Evolutionary conservation across 1,140 invertebrate genomes (phyloP), one percentile per base, ranked within the genome.

Genomic region (Drosophila dunni): DNA sequence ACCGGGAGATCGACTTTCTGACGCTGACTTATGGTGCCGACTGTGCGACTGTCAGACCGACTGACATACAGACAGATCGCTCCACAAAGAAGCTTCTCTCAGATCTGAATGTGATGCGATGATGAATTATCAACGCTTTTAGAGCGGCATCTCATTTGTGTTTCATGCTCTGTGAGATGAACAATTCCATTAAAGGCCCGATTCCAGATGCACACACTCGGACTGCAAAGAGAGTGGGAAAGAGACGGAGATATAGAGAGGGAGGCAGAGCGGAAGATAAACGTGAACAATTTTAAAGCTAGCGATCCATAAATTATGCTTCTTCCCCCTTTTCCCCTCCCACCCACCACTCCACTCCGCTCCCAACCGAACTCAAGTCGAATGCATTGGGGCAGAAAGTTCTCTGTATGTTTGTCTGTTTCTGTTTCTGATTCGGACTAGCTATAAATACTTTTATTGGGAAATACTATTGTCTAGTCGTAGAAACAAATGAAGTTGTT

Each of bases 301-400:
- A 76, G 20, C 61, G 68, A 70, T 79, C 77, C 74, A 84, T 84
- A 80, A 85, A 78, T 85, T 74, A 84, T 85, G 67, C 58, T 68
- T 78, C 73, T 60, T 7, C 29, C 48, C 58, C 29, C 15, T 9
- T 48, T 29, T 29, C 4, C 57, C 36, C 3, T 40, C 9, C 9
- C 10, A 3, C 38, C 38, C 24, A 5, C 24, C 24, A 29, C 24
- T 29, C 6, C 24, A 29, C 24, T 29, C 6, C 6, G 24, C 24
- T 29, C 3, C 24, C 6, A 29, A 40, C 9, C 40, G 4, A 38
- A 17, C 15, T 10, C 17, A 51, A 67, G 42, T 60, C 46, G n/a
- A 11, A 61, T 56, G 56, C 48, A 53, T 53, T 63, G 6, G 45
- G 40, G 51, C 71, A 72, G 62, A 40, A 57, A 63, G 51, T 60